Base-by-base conservation (phyloP, 2,888 invertebrate species). In the Papilio gigon region DNA sequence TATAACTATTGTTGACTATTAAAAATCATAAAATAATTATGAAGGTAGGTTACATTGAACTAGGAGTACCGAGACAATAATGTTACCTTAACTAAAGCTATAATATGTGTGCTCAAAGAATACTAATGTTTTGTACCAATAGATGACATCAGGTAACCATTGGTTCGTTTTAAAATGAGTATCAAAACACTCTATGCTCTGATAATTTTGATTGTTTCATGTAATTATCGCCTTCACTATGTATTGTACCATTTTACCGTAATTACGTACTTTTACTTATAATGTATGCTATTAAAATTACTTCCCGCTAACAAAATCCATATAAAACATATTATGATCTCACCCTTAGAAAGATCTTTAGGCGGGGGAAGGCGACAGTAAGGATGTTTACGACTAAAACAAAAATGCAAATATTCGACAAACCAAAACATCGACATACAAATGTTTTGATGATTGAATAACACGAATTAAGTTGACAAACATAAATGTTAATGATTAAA, bases 191-290 rank as follows among this genome's bases (percentile, higher is more conserved):
- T 35, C 12, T 44, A 65, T 64, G 69, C 65, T 59, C 69, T 69
- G 44, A 69, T 69, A 50, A 69, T 42, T 69, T 65, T 53, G 22
- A 53, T 65, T 69, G 65, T 69, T 30, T 30, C 40, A 60, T 17
- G 20, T 40, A 30, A 40, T 40, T 44, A 61, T 11, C 11, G 14
- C 37, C 11, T 27, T 61, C 42, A 61, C 40, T 42, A 25, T 40
- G 25, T 14, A 27, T n/a, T 5, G 27, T 27, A 30, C 4, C 4
- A 2, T n/a, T n/a, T 14, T 30, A 9, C 30, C 8, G 8, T 30
- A 17, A 20, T 8, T 42, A 42, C 12, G n/a, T 42, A 42, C 42
- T 2, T 42, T 17, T 17, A 42, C 17, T n/a, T n/a, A n/a, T n/a
- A n/a, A n/a, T n/a, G n/a, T n/a, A 35, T 35, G 33, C 33, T 35